phyloP scores from a whole-genome alignment of 2,113 vertebrate genomes.

The Megaceryle maxima region DNA sequence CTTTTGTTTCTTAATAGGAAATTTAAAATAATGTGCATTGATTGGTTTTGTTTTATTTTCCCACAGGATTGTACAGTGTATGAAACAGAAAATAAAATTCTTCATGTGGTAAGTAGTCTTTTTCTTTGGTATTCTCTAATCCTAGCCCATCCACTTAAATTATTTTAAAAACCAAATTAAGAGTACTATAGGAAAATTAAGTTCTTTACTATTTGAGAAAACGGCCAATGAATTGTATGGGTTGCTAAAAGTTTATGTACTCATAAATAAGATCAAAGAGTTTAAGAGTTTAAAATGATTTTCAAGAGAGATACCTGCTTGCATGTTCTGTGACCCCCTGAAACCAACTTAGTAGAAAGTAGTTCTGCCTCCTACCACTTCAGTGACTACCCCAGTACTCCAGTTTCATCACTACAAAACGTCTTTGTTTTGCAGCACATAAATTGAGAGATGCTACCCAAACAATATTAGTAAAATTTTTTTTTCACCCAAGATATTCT shows the following conservation, averaged over 20 bases:
- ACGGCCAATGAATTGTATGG: not conserved
- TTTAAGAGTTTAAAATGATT: not conserved
- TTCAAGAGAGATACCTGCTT: not conserved
- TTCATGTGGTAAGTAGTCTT: constrained; percentile 86
- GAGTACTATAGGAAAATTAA: not conserved
- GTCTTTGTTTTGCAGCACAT: not conserved
- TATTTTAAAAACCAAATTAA: not conserved
- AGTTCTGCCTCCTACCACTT: not conserved
- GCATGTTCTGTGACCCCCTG: not conserved
- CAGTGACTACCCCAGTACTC: not conserved
- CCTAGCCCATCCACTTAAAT: not conserved
- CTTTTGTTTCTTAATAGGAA: not conserved
- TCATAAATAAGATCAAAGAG: not conserved
- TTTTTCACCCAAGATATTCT: not conserved
- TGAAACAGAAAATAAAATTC: constrained; percentile 92
- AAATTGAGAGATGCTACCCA: not conserved
- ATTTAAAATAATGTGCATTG: not conserved
- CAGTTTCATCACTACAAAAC: not conserved
- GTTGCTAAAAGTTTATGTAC: not conserved
- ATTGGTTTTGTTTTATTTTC: not conserved
- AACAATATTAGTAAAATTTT: not conserved
- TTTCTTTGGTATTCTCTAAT: not conserved
- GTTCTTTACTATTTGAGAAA: not conserved
- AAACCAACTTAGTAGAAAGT: not conserved
- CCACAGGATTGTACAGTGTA: constrained; percentile 89